Base-by-base conservation (phyloP, 2,113 vertebrate species). In the Daubentonia madagascariensis region DNA sequence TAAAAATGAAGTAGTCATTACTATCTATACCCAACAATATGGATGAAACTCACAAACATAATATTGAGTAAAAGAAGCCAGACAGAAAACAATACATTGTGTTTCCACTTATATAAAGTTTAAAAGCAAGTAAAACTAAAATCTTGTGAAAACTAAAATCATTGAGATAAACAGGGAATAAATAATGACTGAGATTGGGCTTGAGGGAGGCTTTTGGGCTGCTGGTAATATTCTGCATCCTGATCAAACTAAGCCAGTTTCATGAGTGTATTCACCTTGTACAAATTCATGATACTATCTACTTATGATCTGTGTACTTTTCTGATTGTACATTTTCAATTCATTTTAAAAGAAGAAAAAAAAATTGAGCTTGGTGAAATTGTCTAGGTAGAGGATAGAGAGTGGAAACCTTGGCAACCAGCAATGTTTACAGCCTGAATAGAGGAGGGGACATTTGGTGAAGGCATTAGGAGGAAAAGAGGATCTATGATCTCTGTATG, bases 41-140 rank as follows among this genome's bases (percentile, higher is more conserved):
- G 72, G 14, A 84, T 88, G 85, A 80, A 54, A 70, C 40, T 86
- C 94, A 89, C 67, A 92, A 83, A 61, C 61, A 93, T 35, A 90
- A 43, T 45, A 80, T 35, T 52, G 80, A 92, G 10, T 48, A 30
- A 90, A 94, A 50, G 6, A 75, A 81, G 68, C 16, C 65, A 89
- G 32, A 70, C 43, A 52, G 28, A 25, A 84, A 93, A 80, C 20
- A 94, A 16, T 23, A 37, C 1, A 12, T 3, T 18, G 0, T 52
- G 6, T 63, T 85, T 78, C 23, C 30, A 20, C 54, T 86, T 85
- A 35, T 67, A 45, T 68, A 22, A 85, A 94, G 57, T 75, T 93
- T 22, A 61, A 75, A 89, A 72, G 65, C 45, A 80, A 25, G 37
- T 43, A 85, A 65, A 88, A 50, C 43, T 75, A 50, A 89, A 94